Conservation (phyloP, 1,140 invertebrate genomes). For the Acromyrmex echinatior region DNA sequence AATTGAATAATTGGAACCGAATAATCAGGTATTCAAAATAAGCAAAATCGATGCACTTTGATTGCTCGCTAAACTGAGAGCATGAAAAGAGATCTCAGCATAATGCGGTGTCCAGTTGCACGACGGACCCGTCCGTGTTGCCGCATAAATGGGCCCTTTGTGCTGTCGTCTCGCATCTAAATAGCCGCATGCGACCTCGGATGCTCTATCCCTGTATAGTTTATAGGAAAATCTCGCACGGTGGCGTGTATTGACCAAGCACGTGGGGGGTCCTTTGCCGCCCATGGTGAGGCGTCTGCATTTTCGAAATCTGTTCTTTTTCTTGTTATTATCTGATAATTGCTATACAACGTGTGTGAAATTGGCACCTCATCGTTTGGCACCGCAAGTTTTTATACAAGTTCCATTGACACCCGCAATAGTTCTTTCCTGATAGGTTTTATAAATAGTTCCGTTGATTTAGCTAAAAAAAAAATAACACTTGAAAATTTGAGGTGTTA, state of each 20-base stretch:
- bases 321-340: background rate
- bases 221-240: constrained; percentile 76
- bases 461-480: too few species aligned
- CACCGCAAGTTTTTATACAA: too few species aligned
- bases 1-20: background rate
- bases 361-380: too few species aligned
- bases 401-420: too few species aligned
- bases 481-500: too few species aligned
- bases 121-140: constrained; percentile 52
- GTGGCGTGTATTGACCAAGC: constrained; percentile 53
- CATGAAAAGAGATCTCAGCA: constrained; percentile 34
- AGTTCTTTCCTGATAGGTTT: too few species aligned
- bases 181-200: constrained; percentile 71
- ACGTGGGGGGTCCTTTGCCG: constrained; percentile 77
- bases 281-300: constrained; percentile 68
- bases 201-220: constrained; percentile 70
- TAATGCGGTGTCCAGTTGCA: constrained; percentile 69
- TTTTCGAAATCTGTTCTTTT: constrained; percentile 60
- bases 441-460: too few species aligned
- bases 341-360: background rate
- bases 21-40: constrained; percentile 1
- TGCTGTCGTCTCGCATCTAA: constrained; percentile 75
- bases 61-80: constrained; percentile 21
- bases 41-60: constrained; percentile 34
- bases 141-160: constrained; percentile 84